Base-by-base conservation (phyloP, 1,140 invertebrate genomes). In the Cyclargus thomasi region DNA sequence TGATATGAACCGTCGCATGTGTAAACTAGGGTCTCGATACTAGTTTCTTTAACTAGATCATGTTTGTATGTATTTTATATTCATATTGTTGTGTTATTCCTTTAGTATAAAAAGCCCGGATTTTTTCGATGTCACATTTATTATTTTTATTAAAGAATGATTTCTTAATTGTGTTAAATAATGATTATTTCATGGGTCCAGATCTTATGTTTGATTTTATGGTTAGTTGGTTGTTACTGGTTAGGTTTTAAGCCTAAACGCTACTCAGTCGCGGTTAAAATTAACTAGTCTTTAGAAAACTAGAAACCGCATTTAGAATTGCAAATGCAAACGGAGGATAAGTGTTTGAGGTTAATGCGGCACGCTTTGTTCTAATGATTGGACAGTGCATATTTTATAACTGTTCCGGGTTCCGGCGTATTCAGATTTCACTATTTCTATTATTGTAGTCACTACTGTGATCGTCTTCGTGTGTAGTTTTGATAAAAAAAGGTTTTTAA, bases 291-390 rank as follows among this genome's bases (percentile, higher is more conserved):
- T 47, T 8, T 47, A 47, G 39, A 47, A 47, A 47, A 21, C 55
- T 59, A 59, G 55, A 59, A 18, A 21, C 55, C 17, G 55, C 55
- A 17, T 18, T 59, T 59, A 59, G 55, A 59, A 20, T 59, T 59
- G 55, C 55, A 59, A 59, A 59, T 59, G 7, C 20, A 20, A 20
- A 20, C 17, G 1, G 55, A 59, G 55, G 55, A 59, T 59, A 59
- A 59, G 55, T 59, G 55, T 59, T 59, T 59, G 55, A 59, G 55
- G 55, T 59, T 59, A 59, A 59, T 20, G 20, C 55, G 55, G 17
- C 55, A 59, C 55, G 55, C 55, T 59, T 20, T 59, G 55, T 62
- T 53, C 65, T 59, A 67, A 59, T 62, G 36, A 35, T 36, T 62
- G 4, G 18, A 57, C 22, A 67, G 55, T 11, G 55, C 55, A 59